Base-by-base conservation (phyloP, 2,888 invertebrate genomes). In the Spisula solida region DNA sequence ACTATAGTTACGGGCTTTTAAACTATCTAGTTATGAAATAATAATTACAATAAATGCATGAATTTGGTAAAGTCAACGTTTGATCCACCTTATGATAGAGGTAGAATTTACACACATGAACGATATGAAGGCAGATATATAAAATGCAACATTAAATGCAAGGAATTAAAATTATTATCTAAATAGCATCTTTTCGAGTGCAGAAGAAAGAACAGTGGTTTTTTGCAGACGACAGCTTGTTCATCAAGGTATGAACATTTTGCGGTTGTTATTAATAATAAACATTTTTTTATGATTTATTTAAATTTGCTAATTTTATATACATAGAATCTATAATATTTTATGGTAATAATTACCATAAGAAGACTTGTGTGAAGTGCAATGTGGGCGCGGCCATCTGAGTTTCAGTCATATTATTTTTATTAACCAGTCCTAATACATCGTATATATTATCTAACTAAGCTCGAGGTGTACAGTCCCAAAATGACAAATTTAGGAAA, bases 71-170 rank as follows among this genome's bases (percentile, higher is more conserved):
- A 66, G 29, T 75, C 75, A 31, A 75, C 29, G 31, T 75, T 75
- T 75, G 75, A 75, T 75, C 31, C 18, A 31, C 1, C 31, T 18
- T 14, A 18, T 75, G 75, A 75, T 31, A 18, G 29, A 34, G 29
- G 75, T 75, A 34, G 75, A 55, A 55, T 81, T 81, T 34, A 82
- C 34, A 82, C 82, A 34, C 60, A 34, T 34, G 60, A 34, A 14
- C 16, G 82, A 60, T 60, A 82, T 34, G 41, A 82, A 75, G 31
- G 34, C 5, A 8, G 31, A 18, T 56, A 20, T 82, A 82, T 82
- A 82, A 82, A 82, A 82, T 82, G 82, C 82, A 60, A 82, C 56
- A 82, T 82, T 82, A 82, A 82, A 60, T 82, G n/a, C 31, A 82
- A 60, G 56, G 60, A 82, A 82, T 82, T 82, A 82, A 25, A 81